phyloP scores from a whole-genome alignment of 1,140 invertebrate species.

The Hestina assimilis region DNA sequence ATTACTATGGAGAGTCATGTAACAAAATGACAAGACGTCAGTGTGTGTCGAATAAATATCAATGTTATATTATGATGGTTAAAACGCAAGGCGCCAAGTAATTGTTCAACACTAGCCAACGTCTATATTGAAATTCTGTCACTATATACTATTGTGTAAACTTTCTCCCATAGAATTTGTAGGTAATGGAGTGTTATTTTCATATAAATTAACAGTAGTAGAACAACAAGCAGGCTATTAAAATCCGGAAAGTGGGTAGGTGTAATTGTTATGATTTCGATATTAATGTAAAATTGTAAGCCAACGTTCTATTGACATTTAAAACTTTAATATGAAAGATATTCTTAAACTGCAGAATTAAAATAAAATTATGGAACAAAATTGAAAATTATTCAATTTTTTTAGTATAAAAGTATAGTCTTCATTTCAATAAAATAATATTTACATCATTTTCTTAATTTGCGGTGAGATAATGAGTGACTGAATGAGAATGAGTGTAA shows the following conservation, averaged over 20 bases:
- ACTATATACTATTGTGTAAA: slow-evolving; percentile 5
- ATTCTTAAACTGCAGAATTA: no score
- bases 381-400: no score
- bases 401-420: not conserved
- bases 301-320: slow-evolving; percentile 13
- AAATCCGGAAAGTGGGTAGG: slow-evolving; percentile 36
- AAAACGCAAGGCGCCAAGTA: not conserved
- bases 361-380: no score
- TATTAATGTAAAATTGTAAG: slow-evolving; percentile 24
- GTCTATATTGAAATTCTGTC: slow-evolving; percentile 11
- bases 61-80: no score
- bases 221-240: slow-evolving; percentile 48
- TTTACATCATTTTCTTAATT: no score
- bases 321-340: not conserved
- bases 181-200: slow-evolving; percentile 34
- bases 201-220: slow-evolving; percentile 29
- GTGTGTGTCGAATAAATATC: no score
- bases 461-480: no score
- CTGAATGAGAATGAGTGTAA: no score
- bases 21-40: no score
- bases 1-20: not conserved
- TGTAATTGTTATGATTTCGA: slow-evolving; percentile 28
- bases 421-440: not conserved
- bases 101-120: not conserved
- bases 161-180: slow-evolving; percentile 32